Base-by-base conservation (phyloP, 2,797 vertebrate species). In the Psittacula echo region DNA sequence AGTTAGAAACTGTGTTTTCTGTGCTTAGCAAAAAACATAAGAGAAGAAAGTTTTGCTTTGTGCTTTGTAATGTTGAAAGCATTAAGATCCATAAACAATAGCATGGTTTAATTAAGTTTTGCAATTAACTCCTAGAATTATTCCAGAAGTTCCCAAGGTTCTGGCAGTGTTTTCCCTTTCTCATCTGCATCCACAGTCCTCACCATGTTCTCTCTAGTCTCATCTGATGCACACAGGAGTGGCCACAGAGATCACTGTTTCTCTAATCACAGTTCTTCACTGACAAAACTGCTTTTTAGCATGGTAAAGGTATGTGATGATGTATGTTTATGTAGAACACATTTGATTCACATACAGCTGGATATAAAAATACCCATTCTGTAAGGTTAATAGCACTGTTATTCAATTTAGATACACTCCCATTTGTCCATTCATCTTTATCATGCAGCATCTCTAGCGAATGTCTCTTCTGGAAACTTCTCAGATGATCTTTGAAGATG, bases 61-160 rank as follows among this genome's bases (percentile, higher is more conserved):
- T 53, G 50, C 66, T 80, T 88, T 93, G 84, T 87, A 78, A 89
- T 37, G 39, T 94, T 94, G 74, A 96, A 97, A 94, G 30, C 65
- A 93, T 83, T 87, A 89, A 60, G 20, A 75, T 53, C n/a, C 8
- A 12, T 85, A 87, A 94, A 91, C 72, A 95, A 76, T 80, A 68
- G 22, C 48, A 66, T 79, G 67, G 90, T 95, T 96, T 93, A 87
- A 97, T 97, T 90, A 94, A 89, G 44, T 64, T 86, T 95, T 94
- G 83, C 68, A 90, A 64, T 92, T 93, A 92, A 86, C 19, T 73
- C 41, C 26, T 42, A 93, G 75, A 81, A 85, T 61, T 91, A 74
- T 90, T 75, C 65, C 45, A 60, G 50, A 85, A 87, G 41, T 73
- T 95, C 54, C 37, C 50, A 67, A 10, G 19, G 19, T 79, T 80